These are phyloP conservation scores for Chaetura pelagica DNA, from an alignment of 2,113 vertebrate genomes.

Conservation along the genomic window DNA sequence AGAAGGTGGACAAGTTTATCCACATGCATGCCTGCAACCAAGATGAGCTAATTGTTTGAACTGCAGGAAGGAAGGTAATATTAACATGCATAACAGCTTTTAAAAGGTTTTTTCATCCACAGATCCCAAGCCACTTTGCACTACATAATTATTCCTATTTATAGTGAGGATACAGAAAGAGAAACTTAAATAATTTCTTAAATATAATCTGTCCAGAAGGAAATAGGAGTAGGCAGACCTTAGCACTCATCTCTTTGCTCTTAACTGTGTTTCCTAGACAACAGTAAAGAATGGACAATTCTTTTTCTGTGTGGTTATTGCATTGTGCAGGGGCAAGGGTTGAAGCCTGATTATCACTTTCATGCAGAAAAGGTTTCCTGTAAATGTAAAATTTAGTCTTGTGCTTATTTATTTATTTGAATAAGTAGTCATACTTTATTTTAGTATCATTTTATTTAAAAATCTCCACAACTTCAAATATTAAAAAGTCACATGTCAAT, in stretches of 20 bases:
- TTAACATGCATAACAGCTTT: background rate
- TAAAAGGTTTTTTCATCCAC: background rate
- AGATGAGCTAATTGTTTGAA: background rate
- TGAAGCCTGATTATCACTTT: background rate
- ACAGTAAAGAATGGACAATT: background rate
- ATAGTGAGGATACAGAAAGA: background rate
- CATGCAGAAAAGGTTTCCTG: background rate
- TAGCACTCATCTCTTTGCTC: background rate
- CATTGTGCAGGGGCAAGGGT: accelerated
- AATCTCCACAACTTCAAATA: background rate
- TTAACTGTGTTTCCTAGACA: background rate
- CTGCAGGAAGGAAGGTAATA: background rate
- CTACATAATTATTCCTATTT: background rate
- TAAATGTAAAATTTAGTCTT: background rate
- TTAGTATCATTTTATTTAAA: background rate
- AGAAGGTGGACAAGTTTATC: background rate
- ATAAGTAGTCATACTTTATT: background rate
- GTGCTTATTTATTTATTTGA: background rate
- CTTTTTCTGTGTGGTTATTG: background rate
- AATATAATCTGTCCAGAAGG: background rate
- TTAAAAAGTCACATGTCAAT: background rate
- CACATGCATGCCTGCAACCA: background rate
- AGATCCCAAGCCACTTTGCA: background rate
- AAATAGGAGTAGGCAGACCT: background rate
- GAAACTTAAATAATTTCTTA: background rate